These are phyloP conservation scores for Ornithoptera alexandrae DNA, from an alignment of 2,888 invertebrate species.

Conservation along the genomic window DNA sequence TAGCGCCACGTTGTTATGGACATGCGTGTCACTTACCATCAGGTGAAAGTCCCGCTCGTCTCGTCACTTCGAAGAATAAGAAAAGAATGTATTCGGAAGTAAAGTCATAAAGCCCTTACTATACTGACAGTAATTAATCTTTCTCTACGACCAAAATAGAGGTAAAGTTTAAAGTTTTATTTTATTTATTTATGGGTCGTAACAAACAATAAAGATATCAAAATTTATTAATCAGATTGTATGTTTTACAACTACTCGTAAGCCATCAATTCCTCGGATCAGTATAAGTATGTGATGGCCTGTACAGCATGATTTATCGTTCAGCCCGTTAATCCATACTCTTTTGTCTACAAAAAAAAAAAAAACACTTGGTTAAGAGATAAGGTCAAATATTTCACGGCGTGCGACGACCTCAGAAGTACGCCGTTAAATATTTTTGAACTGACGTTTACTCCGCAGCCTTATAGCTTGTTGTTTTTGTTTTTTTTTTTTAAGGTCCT, in stretches of 20 bases:
- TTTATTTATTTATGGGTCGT: no score
- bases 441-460: conserved; percentile 26
- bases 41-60: no score
- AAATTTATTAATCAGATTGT: no score
- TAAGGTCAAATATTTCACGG: conserved; percentile 32
- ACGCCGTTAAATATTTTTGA: conserved; percentile 31
- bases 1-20: no score
- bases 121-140: no score
- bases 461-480: conserved; percentile 12
- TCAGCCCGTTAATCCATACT: conserved; percentile 16
- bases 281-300: not conserved
- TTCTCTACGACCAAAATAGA: no score
- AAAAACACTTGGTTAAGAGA: conserved; percentile 26
- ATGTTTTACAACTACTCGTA: not conserved
- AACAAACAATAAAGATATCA: not conserved
- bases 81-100: no score
- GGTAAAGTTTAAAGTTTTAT: no score
- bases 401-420: conserved; percentile 31
- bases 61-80: no score
- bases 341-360: conserved; percentile 1
- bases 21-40: no score
- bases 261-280: not conserved
- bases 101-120: no score
- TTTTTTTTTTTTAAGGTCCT: not conserved
- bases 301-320: not conserved